Base-by-base conservation (phyloP, 1,140 invertebrate species). In the Frieseomelitta varia region DNA sequence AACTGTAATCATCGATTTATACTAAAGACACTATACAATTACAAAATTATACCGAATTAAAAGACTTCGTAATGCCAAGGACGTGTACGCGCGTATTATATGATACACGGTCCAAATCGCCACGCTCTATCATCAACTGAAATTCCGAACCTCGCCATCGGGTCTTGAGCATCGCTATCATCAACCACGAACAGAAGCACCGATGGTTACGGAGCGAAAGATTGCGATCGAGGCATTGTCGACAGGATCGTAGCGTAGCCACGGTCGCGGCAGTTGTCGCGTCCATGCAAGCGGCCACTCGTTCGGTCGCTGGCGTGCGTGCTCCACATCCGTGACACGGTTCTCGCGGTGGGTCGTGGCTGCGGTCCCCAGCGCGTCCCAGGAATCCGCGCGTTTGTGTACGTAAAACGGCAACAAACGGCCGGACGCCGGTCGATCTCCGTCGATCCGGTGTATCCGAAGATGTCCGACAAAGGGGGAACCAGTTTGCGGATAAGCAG, bases 251-350 rank as follows among this genome's bases (percentile, higher is more conserved):
- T n/a, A n/a, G n/a, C n/a, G n/a, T n/a, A n/a, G n/a, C n/a, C 74
- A 86, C 87, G 87, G 34, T 14, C 1, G n/a, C 51, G 63, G 51
- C 87, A 76, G 84, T 69, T 82, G 75, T n/a, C 74, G 80, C 88
- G 74, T 90, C 92, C 90, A 91, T 15, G 19, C 27, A n/a, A 91
- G 91, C 72, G 82, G 85, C 84, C 56, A 85, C 67, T 79, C 71
- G 58, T 85, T 87, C 67, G 84, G 79, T 68, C 88, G 85, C 88
- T 90, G 84, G 79, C 85, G 89, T 91, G 92, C 91, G 88, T 94
- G 94, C 92, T 94, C 94, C 83, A 94, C 93, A 94, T 95, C 90
- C 92, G 93, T 94, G 94, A 94, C 94, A 94, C 93, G 90, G 92
- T 95, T 94, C 93, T 95, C 91, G 90, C 90, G 90, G 81, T 91